phyloP scores from a whole-genome alignment of 2,797 vertebrate genomes.

The Anguilla anguilla region DNA sequence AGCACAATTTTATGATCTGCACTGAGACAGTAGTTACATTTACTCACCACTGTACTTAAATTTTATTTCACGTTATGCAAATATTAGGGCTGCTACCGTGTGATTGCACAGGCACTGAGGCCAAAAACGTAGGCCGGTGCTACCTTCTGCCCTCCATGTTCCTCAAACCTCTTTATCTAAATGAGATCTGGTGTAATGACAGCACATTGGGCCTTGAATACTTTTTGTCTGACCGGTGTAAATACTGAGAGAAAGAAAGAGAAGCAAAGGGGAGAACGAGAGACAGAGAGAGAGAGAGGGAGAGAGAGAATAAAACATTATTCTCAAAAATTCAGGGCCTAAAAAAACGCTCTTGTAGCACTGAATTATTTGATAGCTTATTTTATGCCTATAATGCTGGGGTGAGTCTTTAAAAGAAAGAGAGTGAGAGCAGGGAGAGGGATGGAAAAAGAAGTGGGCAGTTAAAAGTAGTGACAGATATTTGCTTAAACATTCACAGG shows the following conservation, averaged over 20 bases:
- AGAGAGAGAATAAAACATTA: background rate
- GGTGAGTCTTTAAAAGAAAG: background rate
- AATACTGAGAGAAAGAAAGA: background rate
- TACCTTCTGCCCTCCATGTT: background rate
- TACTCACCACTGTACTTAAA: background rate
- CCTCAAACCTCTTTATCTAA: background rate
- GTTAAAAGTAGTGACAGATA: background rate
- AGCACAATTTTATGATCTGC: too few species aligned
- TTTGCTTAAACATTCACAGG: background rate
- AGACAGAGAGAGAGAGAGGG: background rate
- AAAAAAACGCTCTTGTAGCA: background rate
- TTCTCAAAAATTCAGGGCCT: too few species aligned
- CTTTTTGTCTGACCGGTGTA: background rate
- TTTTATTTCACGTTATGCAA: background rate
- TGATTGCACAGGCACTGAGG: background rate
- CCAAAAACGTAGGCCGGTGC: background rate
- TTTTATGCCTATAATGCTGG: background rate
- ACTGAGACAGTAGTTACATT: background rate
- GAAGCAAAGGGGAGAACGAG: background rate
- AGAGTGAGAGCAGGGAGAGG: background rate
- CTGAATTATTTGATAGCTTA: background rate
- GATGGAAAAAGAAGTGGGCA: background rate
- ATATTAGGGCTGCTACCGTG: background rate
- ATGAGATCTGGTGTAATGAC: background rate
- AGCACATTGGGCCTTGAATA: background rate